Evolutionary conservation across 2,888 invertebrate species (phyloP).

Genomic region (Conistra vaccinii): DNA sequence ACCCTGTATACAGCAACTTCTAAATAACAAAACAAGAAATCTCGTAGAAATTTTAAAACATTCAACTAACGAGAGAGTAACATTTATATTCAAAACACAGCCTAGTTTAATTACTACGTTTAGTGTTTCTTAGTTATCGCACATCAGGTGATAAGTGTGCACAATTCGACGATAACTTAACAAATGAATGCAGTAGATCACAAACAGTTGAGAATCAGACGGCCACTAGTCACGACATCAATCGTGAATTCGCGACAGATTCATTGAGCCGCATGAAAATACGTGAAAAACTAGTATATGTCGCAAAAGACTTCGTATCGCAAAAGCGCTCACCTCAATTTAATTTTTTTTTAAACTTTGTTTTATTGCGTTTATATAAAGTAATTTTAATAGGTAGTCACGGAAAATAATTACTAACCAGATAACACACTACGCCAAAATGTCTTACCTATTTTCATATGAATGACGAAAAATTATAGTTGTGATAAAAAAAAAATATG

Average conservation of each 20-base stretch:
- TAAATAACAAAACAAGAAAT: conserved; percentile 12
- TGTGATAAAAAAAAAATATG: no score
- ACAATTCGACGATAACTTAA: conserved; percentile 42
- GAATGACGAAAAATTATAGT: no score
- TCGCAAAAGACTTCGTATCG: conserved; percentile 20
- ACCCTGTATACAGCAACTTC: neutral
- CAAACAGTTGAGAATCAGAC: conserved; percentile 36
- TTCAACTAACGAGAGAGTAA: conserved; percentile 35
- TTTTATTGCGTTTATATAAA: neutral
- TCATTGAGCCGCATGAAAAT: conserved; percentile 23
- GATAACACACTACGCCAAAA: no score
- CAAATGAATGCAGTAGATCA: conserved; percentile 38
- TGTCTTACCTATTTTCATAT: no score
- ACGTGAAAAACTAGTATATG: conserved; percentile 17
- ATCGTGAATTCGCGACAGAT: conserved; percentile 32
- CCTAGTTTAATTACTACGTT: conserved; percentile 42
- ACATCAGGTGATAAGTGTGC: conserved; percentile 30
- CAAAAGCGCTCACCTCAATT: neutral
- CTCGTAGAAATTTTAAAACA: neutral
- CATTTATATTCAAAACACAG: conserved; percentile 32
- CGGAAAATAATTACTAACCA: neutral
- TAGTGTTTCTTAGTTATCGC: conserved; percentile 40
- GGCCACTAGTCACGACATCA: conserved; percentile 46
- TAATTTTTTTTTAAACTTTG: neutral
- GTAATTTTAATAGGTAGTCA: neutral